phyloP scores from a whole-genome alignment of 2,888 invertebrate species.

The Phasia obesa region DNA sequence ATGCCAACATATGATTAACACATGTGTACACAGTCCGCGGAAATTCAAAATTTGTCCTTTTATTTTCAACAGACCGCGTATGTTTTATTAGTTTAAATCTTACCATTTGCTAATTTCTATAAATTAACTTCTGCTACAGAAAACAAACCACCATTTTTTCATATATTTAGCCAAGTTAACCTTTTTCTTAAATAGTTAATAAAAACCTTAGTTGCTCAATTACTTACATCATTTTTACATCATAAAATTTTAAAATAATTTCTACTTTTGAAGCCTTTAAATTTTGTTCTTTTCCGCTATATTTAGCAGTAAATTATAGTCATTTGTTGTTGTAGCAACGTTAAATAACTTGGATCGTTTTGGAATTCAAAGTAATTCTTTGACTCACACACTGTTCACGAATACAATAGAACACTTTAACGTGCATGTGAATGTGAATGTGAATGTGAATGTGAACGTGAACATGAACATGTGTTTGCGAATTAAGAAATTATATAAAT shows the following conservation, averaged over 20 bases:
- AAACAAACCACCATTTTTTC: background rate
- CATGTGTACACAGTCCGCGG: no score
- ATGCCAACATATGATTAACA: no score
- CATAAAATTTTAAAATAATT: constrained; percentile 33
- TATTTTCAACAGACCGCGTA: no score
- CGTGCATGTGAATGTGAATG: no score
- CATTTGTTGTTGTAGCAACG: constrained; percentile 22
- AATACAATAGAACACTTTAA: constrained; percentile 42
- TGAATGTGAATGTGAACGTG: no score
- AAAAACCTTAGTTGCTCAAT: background rate
- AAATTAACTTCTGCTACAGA: no score
- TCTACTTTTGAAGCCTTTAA: constrained; percentile 6
- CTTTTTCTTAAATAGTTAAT: constrained; percentile 20
- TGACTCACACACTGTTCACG: background rate
- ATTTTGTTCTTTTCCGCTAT: background rate
- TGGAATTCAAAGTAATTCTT: constrained; percentile 12
- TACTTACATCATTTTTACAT: constrained; percentile 30
- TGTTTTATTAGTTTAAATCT: no score
- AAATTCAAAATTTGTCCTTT: no score
- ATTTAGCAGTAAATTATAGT: constrained; percentile 31
- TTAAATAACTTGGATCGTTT: constrained; percentile 38
- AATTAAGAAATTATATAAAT: constrained; percentile 57
- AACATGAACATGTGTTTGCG: constrained; percentile 19
- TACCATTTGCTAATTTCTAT: no score
- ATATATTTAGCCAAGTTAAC: background rate